Evolutionary conservation across 2,797 vertebrate genomes (phyloP).

Genomic region (Mormyrus proboscirostris): DNA sequence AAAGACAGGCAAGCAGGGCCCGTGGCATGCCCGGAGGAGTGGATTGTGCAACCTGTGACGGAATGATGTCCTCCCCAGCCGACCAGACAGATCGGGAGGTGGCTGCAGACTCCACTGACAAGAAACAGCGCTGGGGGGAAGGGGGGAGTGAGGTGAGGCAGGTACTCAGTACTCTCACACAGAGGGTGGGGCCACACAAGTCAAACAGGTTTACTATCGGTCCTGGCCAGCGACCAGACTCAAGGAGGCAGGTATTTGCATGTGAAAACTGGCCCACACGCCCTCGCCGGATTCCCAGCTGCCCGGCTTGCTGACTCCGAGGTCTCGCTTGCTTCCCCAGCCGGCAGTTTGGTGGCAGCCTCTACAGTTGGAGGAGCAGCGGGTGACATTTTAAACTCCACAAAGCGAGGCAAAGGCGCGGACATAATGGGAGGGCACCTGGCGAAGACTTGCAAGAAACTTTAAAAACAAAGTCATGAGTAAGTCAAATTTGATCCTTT

Average conservation of each 20-base stretch:
- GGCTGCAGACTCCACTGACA: background rate
- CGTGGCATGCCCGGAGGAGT: background rate
- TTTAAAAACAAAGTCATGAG: slow-evolving; percentile 37
- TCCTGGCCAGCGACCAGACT: slow-evolving; percentile 52
- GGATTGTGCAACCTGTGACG: background rate
- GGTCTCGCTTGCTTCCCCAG: slow-evolving; percentile 50
- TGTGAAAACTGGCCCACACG: slow-evolving; percentile 79
- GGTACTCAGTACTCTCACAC: slow-evolving; percentile 1
- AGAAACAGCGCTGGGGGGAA: background rate
- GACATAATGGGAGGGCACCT: slow-evolving; percentile 37
- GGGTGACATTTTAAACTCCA: background rate
- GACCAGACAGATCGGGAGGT: background rate
- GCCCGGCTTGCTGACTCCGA: slow-evolving; percentile 39
- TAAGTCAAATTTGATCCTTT: slow-evolving; percentile 45
- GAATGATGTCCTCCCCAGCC: no score
- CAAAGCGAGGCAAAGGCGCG: background rate
- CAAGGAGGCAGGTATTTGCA: slow-evolving; percentile 55
- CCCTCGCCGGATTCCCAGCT: slow-evolving; percentile 58
- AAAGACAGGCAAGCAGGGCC: background rate
- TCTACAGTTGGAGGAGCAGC: background rate
- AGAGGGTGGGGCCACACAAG: slow-evolving; percentile 51
- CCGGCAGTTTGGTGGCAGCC: background rate
- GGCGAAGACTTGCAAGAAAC: slow-evolving; percentile 41
- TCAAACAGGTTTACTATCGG: slow-evolving; percentile 65
- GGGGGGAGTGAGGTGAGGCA: background rate